A percentile compares a stretch with the other conserved stretches of the same genome.
Conservation (phyloP, 2,888 invertebrate species). For the Cataglyphis albicans region DNA sequence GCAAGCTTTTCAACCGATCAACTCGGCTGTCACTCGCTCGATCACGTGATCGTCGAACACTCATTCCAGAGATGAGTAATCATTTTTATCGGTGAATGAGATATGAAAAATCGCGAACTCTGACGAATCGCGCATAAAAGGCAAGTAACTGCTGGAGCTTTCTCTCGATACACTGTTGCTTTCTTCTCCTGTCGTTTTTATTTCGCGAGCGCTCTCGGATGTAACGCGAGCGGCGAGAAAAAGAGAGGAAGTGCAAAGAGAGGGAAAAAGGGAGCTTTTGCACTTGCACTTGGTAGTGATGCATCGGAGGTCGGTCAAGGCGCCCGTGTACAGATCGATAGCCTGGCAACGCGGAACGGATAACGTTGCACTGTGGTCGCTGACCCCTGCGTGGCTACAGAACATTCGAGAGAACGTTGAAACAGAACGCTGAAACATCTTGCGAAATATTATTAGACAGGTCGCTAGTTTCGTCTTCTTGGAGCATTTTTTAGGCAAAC, state of each 20-base stretch:
- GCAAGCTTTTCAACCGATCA: not conserved
- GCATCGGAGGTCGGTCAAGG: constrained; percentile 85
- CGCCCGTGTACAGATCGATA: constrained; percentile 84
- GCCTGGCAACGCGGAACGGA: constrained; percentile 82
- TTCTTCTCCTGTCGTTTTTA: constrained; percentile 12
- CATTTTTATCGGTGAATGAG: constrained; percentile 7
- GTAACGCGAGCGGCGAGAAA: not conserved
- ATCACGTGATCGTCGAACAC: constrained; percentile 8
- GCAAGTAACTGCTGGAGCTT: constrained; percentile 11
- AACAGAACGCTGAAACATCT: constrained; percentile 40
- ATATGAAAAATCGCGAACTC: not conserved
- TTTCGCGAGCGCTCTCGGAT: constrained; percentile 26
- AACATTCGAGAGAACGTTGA: constrained; percentile 50
- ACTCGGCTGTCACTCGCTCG: not conserved
- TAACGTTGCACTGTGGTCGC: constrained; percentile 79
- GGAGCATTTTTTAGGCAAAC: not conserved
- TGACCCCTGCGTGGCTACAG: constrained; percentile 71
- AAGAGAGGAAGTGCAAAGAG: constrained; percentile 1
- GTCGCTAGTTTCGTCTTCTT: not conserved
- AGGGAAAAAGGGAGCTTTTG: constrained; percentile 79
- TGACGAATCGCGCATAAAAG: not conserved
- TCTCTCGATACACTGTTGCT: constrained; percentile 8
- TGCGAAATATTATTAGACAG: constrained; percentile 21
- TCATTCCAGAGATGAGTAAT: constrained; percentile 45
- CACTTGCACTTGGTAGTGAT: constrained; percentile 85